Evolutionary conservation across 2,888 invertebrate genomes (phyloP), one percentile per base, ranked within the genome.

Genomic region (Orthosia gothica): DNA sequence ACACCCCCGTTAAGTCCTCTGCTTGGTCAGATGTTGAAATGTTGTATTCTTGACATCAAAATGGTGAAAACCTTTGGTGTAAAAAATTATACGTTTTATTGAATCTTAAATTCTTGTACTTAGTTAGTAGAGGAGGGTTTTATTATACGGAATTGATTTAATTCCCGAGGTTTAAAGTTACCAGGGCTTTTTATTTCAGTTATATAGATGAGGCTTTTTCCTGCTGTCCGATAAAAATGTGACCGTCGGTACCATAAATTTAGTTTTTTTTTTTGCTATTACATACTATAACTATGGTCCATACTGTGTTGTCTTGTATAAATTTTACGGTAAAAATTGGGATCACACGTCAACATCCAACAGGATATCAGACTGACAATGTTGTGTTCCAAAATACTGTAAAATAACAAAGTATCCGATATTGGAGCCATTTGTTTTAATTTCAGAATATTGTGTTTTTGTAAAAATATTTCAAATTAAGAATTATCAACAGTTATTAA

Each of bases 11-110:
- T 87, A 92, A 92, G 89, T 87, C 91, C 88, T 89, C 71, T 82
- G 85, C 84, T 92, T 91, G 92, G 92, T 92, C 92, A 91, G 91
- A 90, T 85, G 86, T 84, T 79, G 87, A 89, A 87, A 88, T 91
- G 90, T 90, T 92, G 92, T 92, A 92, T 92, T 89, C 83, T 59
- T 75, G 86, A 82, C 87, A 86, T 89, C 89, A 87, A 88, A 89
- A 87, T 79, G 86, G 85, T 82, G 70, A 83, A 85, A 89, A 80
- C 80, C 70, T 80, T 80, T 81, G 57, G 72, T 74, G 76, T 72
- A 69, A 84, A 79, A 79, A 77, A 79, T 82, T 81, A 68, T 81
- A 68, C 77, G 64, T 81, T 88, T 87, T 88, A 87, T 85, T 84
- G 74, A 75, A 85, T 80, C 82, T 78, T 79, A 80, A 86, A 75